Percentiles rank a stretch among this genome's conserved stretches.
phyloP scores from a whole-genome alignment of 2,888 invertebrate species.

The Drosophila paucipuncta region DNA sequence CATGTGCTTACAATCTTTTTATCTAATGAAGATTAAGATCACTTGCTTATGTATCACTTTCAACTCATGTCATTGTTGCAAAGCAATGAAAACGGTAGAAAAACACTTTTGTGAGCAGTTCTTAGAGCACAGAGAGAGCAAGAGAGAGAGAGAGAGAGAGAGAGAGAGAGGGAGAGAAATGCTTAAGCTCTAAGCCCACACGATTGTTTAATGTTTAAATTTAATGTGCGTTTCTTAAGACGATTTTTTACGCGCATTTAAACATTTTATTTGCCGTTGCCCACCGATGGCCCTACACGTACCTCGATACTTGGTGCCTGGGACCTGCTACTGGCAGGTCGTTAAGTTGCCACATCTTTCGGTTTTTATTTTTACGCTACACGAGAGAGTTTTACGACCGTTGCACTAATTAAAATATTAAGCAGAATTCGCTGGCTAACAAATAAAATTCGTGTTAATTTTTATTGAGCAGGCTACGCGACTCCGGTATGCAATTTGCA shows the following conservation, averaged over 20 bases:
- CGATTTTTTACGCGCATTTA: slow-evolving; percentile 67
- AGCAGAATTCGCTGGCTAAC: slow-evolving; percentile 56
- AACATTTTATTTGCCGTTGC: slow-evolving; percentile 51
- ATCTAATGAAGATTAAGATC: slow-evolving; percentile 1
- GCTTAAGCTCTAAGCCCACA: slow-evolving; percentile 25
- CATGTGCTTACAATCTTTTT: not conserved
- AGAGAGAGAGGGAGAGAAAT: slow-evolving; percentile 18
- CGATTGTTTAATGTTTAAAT: slow-evolving; percentile 58
- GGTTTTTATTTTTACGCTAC: slow-evolving; percentile 42
- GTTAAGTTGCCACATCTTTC: slow-evolving; percentile 58
- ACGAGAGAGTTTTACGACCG: slow-evolving; percentile 40
- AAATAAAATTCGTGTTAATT: slow-evolving; percentile 73
- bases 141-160: not conserved
- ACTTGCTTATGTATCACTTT: slow-evolving; percentile 9
- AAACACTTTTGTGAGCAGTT: slow-evolving; percentile 21
- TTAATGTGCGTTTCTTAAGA: slow-evolving; percentile 74
- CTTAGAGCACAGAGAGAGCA: not conserved
- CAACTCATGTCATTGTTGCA: slow-evolving; percentile 32
- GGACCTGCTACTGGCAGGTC: slow-evolving; percentile 70
- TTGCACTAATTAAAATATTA: slow-evolving; percentile 68
- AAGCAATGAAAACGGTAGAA: not conserved
- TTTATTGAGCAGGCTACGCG: slow-evolving; percentile 46
- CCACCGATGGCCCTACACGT: slow-evolving; percentile 6
- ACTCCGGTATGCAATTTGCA: slow-evolving; percentile 77
- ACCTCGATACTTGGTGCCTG: slow-evolving; percentile 7